Base-by-base conservation (phyloP, 2,113 vertebrate species). In the Bujurquina vittata region DNA sequence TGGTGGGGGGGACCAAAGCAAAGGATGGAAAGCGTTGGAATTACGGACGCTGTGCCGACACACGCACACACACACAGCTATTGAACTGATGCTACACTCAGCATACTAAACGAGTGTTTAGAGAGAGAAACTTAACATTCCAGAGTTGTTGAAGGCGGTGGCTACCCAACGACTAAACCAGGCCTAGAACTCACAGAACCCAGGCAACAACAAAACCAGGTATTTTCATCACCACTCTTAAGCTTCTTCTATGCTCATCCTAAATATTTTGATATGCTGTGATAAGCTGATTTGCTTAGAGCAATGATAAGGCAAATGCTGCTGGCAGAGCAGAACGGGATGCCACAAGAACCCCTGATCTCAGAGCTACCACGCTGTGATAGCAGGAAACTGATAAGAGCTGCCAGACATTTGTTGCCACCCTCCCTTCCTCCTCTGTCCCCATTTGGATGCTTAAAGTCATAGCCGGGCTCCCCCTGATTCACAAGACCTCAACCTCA, bases 361-460 rank as follows among this genome's bases (percentile, higher is more conserved):
- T 35, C 83, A 83, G 79, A 40, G 57, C 73, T 60, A 79, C 83
- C 57, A 52, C 46, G 17, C 58, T 43, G 78, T 40, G 55, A 81
- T 78, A 15, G 81, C 84, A 92, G 92, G 89, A 93, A 92, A 67
- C 84, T 63, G 92, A 95, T 93, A 93, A 92, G 87, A 81, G 75
- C 59, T 79, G 81, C 26, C 75, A 72, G 87, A 49, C 84, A 82
- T 73, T 80, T 77, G 86, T 49, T 75, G 79, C 14, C 7, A 9
- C 60, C 58, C 84, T 59, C 74, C 79, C 74, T 46, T 72, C 46
- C 37, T 76, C 54, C 37, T 49, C 18, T 31, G 56, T 14, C 56
- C 52, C 74, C 43, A 73, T 81, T 63, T 83, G 84, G 63, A 57
- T 7, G 26, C 60, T 83, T 54, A 12, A 63, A 80, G 86, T 63